Base-by-base conservation (phyloP, 2,888 invertebrate genomes). In the Leptopilina drosophilae region DNA sequence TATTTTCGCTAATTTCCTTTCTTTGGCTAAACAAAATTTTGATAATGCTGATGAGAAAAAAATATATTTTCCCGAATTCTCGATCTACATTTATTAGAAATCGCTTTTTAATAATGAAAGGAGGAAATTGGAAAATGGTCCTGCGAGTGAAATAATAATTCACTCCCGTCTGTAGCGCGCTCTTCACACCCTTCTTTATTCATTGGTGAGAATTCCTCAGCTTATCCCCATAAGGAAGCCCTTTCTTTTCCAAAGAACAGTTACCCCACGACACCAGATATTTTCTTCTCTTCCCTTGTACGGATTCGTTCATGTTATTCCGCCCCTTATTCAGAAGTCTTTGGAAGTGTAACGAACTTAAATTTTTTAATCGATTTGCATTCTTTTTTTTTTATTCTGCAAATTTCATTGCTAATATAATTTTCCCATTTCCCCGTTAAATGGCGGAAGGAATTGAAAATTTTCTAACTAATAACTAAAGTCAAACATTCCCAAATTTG, bases 251-350 rank as follows among this genome's bases (percentile, higher is more conserved):
- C 78, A 82, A 87, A 85, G 83, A 85, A 82, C 79, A 65, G 59
- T 82, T 83, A 84, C 84, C 86, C 85, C 83, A 83, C 83, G 87
- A 86, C 85, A 87, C 85, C 84, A 87, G 88, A 88, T 89, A 87
- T 87, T 87, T 87, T 87, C 86, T 84, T 87, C 82, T 84, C 84
- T 82, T 79, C 78, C 46, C 73, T 87, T 82, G 78, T 83, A 83
- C 33, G 83, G 82, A 80, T 83, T 83, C 83, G 64, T 65, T 66
- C 62, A 77, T 62, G 80, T 78, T 80, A 78, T 76, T 80, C 78
- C 78, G 78, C 77, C 79, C 81, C 82, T 78, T 11, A 59, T 81
- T 79, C 49, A 82, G 82, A 20, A 81, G 78, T 82, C 81, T 53
- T 73, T 15, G 12, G 7, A 9, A 56, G 73, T 73, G 56, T 73